These are phyloP conservation scores for Centropristis striata DNA, from an alignment of 2,113 vertebrate species.

Conservation along the genomic window DNA sequence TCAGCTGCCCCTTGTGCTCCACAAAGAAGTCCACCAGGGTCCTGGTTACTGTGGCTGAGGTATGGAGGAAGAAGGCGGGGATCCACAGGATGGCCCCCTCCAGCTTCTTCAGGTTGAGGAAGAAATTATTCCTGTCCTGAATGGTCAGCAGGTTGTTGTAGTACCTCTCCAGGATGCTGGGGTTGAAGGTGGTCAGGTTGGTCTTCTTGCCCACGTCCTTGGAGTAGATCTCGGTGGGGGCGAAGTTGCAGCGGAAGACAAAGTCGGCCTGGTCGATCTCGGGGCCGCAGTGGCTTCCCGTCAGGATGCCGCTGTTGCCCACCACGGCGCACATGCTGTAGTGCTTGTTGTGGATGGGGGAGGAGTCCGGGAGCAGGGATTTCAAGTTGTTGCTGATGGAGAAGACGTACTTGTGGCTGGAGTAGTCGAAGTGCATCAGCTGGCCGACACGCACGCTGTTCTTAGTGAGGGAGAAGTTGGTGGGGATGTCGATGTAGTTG, in stretches of 20 bases:
- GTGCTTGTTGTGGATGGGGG: conserved; percentile 93
- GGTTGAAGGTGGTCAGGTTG: conserved; percentile 98
- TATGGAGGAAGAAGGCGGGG: conserved; percentile 98
- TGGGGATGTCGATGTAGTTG: conserved; percentile 93
- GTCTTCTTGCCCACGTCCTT: conserved; percentile 96
- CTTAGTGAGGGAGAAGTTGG: conserved; percentile 97
- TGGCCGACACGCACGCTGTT: conserved; percentile 94
- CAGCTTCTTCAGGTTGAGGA: conserved; percentile 96
- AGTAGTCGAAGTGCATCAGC: conserved; percentile 99
- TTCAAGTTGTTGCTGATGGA: conserved; percentile 97
- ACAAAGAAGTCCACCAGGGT: conserved; percentile 98
- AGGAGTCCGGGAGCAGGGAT: conserved; percentile 93
- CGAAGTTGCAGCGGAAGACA: conserved; percentile 98
- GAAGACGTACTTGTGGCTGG: conserved; percentile 99
- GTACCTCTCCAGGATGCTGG: conserved; percentile 98
- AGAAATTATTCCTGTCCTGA: conserved; percentile 99
- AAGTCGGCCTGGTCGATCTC: conserved; percentile 96
- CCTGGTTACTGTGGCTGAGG: conserved; percentile 95
- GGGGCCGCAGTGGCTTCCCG: conserved; percentile 93
- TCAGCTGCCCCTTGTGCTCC: conserved; percentile 95
- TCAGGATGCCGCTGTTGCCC: conserved; percentile 97
- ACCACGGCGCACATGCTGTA: conserved; percentile 95
- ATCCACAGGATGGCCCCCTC: conserved; percentile 98
- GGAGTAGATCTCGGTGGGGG: conserved; percentile 94
- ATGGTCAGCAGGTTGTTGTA: conserved; percentile 99